Base-by-base conservation (phyloP, 2,888 invertebrate genomes). In the Eremobia ochroleuca region DNA sequence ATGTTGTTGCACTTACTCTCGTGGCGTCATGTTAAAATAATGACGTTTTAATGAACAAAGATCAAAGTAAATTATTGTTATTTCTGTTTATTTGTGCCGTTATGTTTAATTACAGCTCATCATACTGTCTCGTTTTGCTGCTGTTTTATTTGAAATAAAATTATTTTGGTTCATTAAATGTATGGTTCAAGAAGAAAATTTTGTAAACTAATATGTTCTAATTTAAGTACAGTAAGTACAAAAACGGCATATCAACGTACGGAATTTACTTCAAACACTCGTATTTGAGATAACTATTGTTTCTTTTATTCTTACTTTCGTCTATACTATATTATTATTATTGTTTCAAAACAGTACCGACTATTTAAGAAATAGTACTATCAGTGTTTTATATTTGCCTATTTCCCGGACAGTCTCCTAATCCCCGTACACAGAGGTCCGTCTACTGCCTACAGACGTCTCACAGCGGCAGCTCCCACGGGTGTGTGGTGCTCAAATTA, bases 381-480 rank as follows among this genome's bases (percentile, higher is more conserved):
- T 58, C 58, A 31, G 31, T 8, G 58, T 31, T 59, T 59, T n/a
- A n/a, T n/a, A n/a, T n/a, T 58, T 28, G 18, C 64, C n/a, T 64
- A 9, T 37, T n/a, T 64, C 64, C 37, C 37, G 37, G 64, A 40
- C 3, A 40, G 40, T 65, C 65, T 4, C 28, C 43, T 43, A 21
- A 15, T 65, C 28, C 21, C 28, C 5, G 0, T 25, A 18, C 1
- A 25, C 4, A 46, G 87, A 89, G 85, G 91, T 79, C 85, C 83
- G 89, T 85, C 77, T 68, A 85, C 73, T 9, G 64, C 75, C 49
- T 74, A 83, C 69, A 77, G 87, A 86, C 83, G 87, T 90, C 92
- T 90, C 90, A 82, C 86, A 86, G 91, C 89, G 87, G 76, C 77
- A 86, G 93, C 90, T 96, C 96, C 95, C 96, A 95, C 95, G 96